Conservation (phyloP, 2,888 invertebrate species). For the Zygaena filipendulae region DNA sequence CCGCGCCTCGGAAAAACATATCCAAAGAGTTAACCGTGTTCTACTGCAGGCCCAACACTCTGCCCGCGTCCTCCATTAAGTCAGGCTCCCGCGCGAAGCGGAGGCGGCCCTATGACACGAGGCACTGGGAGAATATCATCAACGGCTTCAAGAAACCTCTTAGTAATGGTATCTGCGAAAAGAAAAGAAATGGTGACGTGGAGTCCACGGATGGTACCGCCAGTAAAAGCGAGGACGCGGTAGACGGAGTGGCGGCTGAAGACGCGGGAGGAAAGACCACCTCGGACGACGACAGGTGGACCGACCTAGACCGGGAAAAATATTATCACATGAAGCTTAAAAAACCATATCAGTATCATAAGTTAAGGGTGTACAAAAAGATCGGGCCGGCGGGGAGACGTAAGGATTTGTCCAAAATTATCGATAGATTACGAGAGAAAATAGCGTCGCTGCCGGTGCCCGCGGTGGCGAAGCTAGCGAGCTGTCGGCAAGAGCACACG, state of each 20-base stretch:
- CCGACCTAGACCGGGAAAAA: slow-evolving; percentile 48
- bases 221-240: slow-evolving; percentile 31
- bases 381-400: slow-evolving; percentile 40
- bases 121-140: slow-evolving; percentile 25
- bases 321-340: slow-evolving; percentile 63
- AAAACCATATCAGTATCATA: slow-evolving; percentile 63
- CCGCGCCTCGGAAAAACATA: slow-evolving; percentile 77
- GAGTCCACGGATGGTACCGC: slow-evolving; percentile 24
- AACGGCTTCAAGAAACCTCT: slow-evolving; percentile 28
- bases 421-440: slow-evolving; percentile 47
- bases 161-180: slow-evolving; percentile 37
- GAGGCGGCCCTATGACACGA: slow-evolving; percentile 73
- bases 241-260: slow-evolving; percentile 29
- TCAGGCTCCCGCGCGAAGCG: slow-evolving; percentile 65
- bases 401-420: slow-evolving; percentile 36
- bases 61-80: slow-evolving; percentile 49
- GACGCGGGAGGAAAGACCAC: slow-evolving; percentile 24
- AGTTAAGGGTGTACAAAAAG: slow-evolving; percentile 59
- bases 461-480: slow-evolving; percentile 52
- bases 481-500: slow-evolving; percentile 56
- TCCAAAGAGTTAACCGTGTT: slow-evolving; percentile 80
- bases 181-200: slow-evolving; percentile 36
- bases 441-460: slow-evolving; percentile 43
- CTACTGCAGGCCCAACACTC: slow-evolving; percentile 70
- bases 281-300: slow-evolving; percentile 36